Evolutionary conservation across 2,797 vertebrate genomes (phyloP).

Genomic region (Paramormyrops hopkinsi): DNA sequence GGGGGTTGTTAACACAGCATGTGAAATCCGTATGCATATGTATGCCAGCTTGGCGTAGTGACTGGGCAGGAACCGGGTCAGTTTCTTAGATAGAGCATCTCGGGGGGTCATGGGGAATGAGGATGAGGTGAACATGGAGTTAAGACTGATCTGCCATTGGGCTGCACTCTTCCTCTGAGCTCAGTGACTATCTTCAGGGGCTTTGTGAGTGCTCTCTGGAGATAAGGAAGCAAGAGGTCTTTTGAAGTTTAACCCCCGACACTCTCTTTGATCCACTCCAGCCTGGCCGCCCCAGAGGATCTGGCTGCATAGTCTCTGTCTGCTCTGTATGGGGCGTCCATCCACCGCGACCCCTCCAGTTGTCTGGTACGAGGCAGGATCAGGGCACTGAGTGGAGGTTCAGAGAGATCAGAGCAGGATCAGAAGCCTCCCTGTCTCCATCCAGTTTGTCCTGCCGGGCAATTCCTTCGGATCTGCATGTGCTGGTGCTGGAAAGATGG

Average conservation of each 20-base stretch:
- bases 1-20: background rate
- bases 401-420: background rate
- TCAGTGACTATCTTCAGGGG: background rate
- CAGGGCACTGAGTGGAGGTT: background rate
- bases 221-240: background rate
- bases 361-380: background rate
- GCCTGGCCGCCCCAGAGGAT: background rate
- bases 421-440: background rate
- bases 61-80: background rate
- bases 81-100: background rate
- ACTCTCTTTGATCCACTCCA: background rate
- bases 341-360: background rate
- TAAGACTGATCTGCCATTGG: background rate
- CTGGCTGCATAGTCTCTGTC: background rate
- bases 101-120: background rate
- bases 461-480: background rate
- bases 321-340: background rate
- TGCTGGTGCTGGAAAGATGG: background rate
- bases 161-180: background rate
- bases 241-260: slow-evolving; percentile 6
- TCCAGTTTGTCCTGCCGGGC: background rate
- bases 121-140: background rate
- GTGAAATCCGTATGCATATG: background rate
- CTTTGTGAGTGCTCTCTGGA: background rate
- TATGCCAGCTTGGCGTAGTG: background rate